These are phyloP conservation scores for Coenonympha glycerion DNA, from an alignment of 2,888 invertebrate species.

Conservation along the genomic window DNA sequence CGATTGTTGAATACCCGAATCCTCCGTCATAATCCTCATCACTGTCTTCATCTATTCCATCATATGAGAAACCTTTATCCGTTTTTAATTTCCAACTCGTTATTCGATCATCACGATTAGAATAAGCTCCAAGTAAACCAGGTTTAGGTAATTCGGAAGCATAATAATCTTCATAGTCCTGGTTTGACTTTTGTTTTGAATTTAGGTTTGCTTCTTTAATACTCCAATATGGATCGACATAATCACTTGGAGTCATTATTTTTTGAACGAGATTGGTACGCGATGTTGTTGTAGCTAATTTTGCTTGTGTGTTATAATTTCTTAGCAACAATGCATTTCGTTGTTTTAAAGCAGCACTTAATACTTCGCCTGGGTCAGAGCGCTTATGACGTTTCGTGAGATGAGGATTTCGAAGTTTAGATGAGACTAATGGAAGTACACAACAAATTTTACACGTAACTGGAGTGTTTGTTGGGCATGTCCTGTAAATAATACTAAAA, in stretches of 20 bases:
- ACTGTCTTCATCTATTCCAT: conserved; percentile 32
- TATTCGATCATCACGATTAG: conserved; percentile 43
- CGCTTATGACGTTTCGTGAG: conserved; percentile 30
- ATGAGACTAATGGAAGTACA: conserved; percentile 36
- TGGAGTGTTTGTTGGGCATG: conserved; percentile 23
- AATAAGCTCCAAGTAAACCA: conserved; percentile 59
- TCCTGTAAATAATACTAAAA: conserved; percentile 29
- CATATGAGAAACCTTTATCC: conserved; percentile 35
- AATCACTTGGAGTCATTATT: conserved; percentile 43
- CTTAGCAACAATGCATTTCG: conserved; percentile 47
- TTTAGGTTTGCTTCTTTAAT: conserved; percentile 50
- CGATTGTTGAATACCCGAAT: conserved; percentile 58
- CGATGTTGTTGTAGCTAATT: conserved; percentile 28
- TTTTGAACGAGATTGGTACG: conserved; percentile 32
- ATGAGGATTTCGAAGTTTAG: conserved; percentile 38
- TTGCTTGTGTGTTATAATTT: conserved; percentile 37
- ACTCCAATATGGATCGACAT: conserved; percentile 64
- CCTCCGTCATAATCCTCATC: conserved; percentile 42
- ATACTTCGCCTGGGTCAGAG: conserved; percentile 33
- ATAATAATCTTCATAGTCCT: conserved; percentile 42
- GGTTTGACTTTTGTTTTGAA: conserved; percentile 26
- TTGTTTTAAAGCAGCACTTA: conserved; percentile 43
- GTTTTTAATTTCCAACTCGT: conserved; percentile 40
- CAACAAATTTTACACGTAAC: conserved; percentile 43
- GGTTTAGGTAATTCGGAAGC: conserved; percentile 58